Conservation (phyloP, 2,888 invertebrate genomes). For the Salpingus planirostris region DNA sequence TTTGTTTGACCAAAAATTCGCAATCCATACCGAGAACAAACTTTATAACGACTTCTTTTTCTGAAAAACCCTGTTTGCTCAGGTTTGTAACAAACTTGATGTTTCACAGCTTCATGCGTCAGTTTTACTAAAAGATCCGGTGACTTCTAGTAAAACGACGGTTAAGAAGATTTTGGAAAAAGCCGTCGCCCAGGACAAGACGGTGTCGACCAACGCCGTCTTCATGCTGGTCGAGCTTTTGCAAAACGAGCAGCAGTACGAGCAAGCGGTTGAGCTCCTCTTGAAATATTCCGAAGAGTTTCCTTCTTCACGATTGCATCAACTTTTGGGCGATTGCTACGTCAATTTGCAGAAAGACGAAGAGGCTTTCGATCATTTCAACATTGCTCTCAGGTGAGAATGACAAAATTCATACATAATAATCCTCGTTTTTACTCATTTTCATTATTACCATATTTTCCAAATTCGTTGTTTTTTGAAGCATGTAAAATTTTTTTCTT, state of each 20-base stretch:
- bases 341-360: slow-evolving; percentile 54
- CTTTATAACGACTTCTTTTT: too few species aligned
- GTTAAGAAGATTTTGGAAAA: slow-evolving; percentile 64
- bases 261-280: slow-evolving; percentile 59
- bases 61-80: too few species aligned
- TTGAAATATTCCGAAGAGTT: slow-evolving; percentile 55
- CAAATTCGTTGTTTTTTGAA: too few species aligned
- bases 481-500: too few species aligned
- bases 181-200: slow-evolving; percentile 61
- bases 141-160: slow-evolving; percentile 43
- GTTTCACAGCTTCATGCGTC: slow-evolving; percentile 61
- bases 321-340: slow-evolving; percentile 56
- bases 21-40: too few species aligned
- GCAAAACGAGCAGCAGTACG: slow-evolving; percentile 54
- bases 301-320: slow-evolving; percentile 55
- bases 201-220: slow-evolving; percentile 59
- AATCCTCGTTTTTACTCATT: too few species aligned
- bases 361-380: slow-evolving; percentile 61
- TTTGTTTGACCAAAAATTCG: too few species aligned
- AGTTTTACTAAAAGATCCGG: slow-evolving; percentile 60
- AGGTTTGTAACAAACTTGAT: too few species aligned
- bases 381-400: slow-evolving; percentile 52
- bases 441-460: too few species aligned
- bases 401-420: too few species aligned
- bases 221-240: slow-evolving; percentile 62